Evolutionary conservation across 1,140 invertebrate genomes (phyloP).

Genomic region (Choristoneura fumiferana): DNA sequence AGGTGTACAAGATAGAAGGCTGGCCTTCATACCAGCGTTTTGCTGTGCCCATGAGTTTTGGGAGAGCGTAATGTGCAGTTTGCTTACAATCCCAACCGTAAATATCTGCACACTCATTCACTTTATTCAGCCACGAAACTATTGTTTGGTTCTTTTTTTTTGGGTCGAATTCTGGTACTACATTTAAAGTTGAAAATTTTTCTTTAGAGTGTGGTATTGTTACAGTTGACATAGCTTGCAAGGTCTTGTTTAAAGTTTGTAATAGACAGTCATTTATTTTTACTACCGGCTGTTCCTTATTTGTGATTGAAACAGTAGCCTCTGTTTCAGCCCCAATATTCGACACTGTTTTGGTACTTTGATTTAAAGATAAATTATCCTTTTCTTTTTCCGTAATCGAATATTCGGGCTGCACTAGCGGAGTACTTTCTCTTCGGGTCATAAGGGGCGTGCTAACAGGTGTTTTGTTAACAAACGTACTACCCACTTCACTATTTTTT

Average conservation of each 20-base stretch:
- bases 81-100: conserved; percentile 20
- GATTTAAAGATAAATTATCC: not conserved
- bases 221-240: not conserved
- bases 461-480: not conserved
- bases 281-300: not conserved
- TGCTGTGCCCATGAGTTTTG: conserved; percentile 25
- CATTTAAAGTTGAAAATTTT: conserved; percentile 10
- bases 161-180: conserved; percentile 16
- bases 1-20: conserved; percentile 19
- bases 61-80: no score
- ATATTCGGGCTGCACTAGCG: not conserved
- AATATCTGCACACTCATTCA: conserved; percentile 19
- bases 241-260: not conserved
- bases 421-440: not conserved
- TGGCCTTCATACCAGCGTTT: conserved; percentile 36
- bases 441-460: not conserved
- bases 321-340: not conserved
- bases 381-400: not conserved
- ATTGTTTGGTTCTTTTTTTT: conserved; percentile 13
- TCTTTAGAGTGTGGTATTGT: not conserved
- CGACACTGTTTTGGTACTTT: not conserved
- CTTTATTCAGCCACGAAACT: conserved; percentile 13
- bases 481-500: not conserved
- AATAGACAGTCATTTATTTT: not conserved
- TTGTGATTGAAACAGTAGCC: not conserved